Base-by-base conservation (phyloP, 2,797 vertebrate species). In the Chrosomus eos region DNA sequence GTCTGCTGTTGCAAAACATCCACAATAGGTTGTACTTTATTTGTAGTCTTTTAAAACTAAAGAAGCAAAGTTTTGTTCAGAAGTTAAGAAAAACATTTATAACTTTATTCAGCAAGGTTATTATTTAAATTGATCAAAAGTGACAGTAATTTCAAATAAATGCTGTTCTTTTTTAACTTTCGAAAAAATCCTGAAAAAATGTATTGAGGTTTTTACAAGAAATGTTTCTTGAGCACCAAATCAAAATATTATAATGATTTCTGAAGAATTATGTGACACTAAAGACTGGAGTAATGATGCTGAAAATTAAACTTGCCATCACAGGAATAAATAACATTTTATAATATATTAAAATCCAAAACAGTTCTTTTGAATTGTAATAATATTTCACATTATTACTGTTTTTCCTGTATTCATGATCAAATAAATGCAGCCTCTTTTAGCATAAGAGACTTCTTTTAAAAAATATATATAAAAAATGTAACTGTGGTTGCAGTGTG, bases 401-500 rank as follows among this genome's bases (percentile, higher is more conserved):
- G 3, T 72, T 28, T 68, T 51, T 19, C 31, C 26, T 73, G 5
- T 19, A 31, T 51, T 51, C n/a, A 9, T 31, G 10, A 53, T 21
- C 13, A 60, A 60, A 40, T 40, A 11, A 40, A 40, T 38, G 7
- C 33, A 43, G 8, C 23, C 8, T 43, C 53, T 77, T 1, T 77
- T 2, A 60, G 53, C 14, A 62, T 43, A 40, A 18, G 13, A 76
- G 2, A 26, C 23, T 9, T 38, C 1, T 23, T 36, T 8, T 0
- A 16, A 36, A 7, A 48, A 23, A 6, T 1, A 48, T 14, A n/a
- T 36, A 19, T 8, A 55, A 43, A 16, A 18, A 45, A 18, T 55
- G 5, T 62, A 16, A 9, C 7, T 79, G 28, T 80, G 40, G 7
- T 85, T 91, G 45, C 93, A 96, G 95, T 95, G 95, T 26, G 94